These are phyloP conservation scores for Lycophotia porphyrea DNA, from an alignment of 2,888 invertebrate genomes.

Conservation along the genomic window DNA sequence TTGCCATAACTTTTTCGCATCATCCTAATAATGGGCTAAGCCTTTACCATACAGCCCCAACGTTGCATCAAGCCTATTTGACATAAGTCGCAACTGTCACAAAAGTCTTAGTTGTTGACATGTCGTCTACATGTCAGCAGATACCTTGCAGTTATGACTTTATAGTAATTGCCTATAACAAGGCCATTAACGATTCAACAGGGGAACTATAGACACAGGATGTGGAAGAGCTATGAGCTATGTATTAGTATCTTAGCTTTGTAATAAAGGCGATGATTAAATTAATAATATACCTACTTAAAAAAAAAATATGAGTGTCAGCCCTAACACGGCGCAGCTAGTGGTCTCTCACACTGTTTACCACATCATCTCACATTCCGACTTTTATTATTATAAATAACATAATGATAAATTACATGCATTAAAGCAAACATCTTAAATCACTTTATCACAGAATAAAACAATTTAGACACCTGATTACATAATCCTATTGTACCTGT, in stretches of 20 bases:
- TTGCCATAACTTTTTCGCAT: conserved; percentile 1
- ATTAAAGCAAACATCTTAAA: conserved; percentile 44
- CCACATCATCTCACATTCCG: conserved; percentile 59
- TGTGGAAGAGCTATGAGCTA: conserved; percentile 18
- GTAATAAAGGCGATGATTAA: not conserved
- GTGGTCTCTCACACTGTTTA: conserved; percentile 5
- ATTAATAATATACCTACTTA: not conserved
- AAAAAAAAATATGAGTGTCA: conserved; percentile 10
- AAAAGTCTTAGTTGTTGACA: not conserved
- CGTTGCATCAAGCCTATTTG: not conserved
- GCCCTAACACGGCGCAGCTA: conserved; percentile 21
- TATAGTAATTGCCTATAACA: not conserved
- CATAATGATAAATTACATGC: conserved; percentile 39
- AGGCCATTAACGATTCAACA: conserved; percentile 9
- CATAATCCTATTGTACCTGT: conserved; percentile 48
- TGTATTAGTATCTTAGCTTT: too few relatives aligned
- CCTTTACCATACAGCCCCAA: not conserved
- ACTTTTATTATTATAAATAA: conserved; percentile 66
- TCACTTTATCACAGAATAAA: conserved; percentile 31
- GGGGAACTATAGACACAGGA: conserved; percentile 12
- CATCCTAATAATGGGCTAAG: not conserved
- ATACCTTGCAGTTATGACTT: conserved; percentile 63
- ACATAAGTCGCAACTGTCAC: not conserved
- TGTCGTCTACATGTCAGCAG: conserved; percentile 27
- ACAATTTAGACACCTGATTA: conserved; percentile 44